These are phyloP conservation scores for Hemiprocne comata DNA, from an alignment of 2,113 vertebrate genomes.

Conservation along the genomic window DNA sequence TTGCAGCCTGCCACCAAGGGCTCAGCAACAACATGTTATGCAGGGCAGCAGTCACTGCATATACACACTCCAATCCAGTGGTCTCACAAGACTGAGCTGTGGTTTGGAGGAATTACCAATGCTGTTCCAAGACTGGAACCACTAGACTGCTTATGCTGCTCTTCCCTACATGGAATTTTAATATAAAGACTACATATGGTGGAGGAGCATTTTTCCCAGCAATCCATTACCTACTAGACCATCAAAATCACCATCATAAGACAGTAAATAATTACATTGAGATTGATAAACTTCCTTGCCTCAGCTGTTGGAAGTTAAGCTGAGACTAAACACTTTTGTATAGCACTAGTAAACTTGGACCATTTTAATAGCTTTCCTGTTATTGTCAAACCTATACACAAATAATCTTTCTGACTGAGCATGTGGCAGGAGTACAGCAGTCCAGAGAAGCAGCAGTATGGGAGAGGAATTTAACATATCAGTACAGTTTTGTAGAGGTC, in stretches of 20 bases:
- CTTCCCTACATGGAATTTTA: not conserved
- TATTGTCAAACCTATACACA: slow-evolving; percentile 51
- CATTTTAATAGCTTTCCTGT: slow-evolving; percentile 46
- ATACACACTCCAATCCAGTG: accelerated
- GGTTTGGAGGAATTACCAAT: not conserved
- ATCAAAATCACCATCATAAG: not conserved
- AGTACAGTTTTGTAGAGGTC: not conserved
- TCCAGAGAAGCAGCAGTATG: not conserved
- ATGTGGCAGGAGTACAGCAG: not conserved
- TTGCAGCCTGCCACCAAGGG: not conserved
- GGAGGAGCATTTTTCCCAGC: not conserved
- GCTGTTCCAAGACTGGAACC: not conserved
- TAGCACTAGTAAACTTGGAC: slow-evolving; percentile 35
- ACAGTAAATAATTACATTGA: slow-evolving; percentile 59
- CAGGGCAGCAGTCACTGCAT: not conserved
- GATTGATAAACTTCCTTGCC: slow-evolving; percentile 62
- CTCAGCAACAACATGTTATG: not conserved
- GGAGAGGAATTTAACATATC: not conserved
- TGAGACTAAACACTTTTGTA: slow-evolving; percentile 58
- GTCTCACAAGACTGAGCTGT: not conserved
- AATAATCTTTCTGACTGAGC: slow-evolving; percentile 13
- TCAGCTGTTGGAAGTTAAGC: slow-evolving; percentile 29
- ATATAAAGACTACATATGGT: not conserved
- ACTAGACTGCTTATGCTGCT: not conserved
- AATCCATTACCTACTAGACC: not conserved